These are phyloP conservation scores for Tychaedon coryphoeus DNA, from an alignment of 2,113 vertebrate species.

Conservation along the genomic window DNA sequence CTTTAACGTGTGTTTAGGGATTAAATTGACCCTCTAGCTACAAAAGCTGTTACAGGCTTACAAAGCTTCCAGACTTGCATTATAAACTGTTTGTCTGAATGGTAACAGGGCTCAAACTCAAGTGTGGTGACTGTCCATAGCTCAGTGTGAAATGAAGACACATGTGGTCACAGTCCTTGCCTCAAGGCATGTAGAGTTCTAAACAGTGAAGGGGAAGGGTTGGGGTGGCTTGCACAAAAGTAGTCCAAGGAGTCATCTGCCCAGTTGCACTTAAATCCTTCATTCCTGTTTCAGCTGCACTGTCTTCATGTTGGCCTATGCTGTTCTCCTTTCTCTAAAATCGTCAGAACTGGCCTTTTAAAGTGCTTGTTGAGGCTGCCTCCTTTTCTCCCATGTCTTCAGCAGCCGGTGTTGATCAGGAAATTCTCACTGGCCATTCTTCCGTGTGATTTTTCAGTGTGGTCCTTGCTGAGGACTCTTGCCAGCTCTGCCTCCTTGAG, in stretches of 20 bases:
- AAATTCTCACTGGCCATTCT: background rate
- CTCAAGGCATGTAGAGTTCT: background rate
- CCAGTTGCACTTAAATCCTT: background rate
- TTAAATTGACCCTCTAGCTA: background rate
- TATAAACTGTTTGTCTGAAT: background rate
- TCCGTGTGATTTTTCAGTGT: background rate
- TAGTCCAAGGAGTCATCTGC: background rate
- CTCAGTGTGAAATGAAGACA: background rate
- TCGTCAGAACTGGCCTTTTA: background rate
- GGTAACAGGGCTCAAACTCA: background rate
- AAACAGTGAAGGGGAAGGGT: background rate
- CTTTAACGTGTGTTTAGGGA: background rate
- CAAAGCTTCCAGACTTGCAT: background rate
- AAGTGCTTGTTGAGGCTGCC: background rate
- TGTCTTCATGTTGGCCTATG: background rate
- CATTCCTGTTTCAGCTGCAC: background rate
- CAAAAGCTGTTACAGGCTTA: background rate
- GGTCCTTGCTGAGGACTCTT: background rate
- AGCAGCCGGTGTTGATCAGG: accelerated
- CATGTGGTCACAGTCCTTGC: background rate
- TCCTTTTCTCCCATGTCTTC: background rate
- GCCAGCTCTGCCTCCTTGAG: background rate
- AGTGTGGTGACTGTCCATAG: background rate
- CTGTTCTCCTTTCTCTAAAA: background rate
- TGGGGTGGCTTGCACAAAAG: background rate